Evolutionary conservation across 2,113 vertebrate species (phyloP).

Genomic region (Anarhynchus alexandrinus): DNA sequence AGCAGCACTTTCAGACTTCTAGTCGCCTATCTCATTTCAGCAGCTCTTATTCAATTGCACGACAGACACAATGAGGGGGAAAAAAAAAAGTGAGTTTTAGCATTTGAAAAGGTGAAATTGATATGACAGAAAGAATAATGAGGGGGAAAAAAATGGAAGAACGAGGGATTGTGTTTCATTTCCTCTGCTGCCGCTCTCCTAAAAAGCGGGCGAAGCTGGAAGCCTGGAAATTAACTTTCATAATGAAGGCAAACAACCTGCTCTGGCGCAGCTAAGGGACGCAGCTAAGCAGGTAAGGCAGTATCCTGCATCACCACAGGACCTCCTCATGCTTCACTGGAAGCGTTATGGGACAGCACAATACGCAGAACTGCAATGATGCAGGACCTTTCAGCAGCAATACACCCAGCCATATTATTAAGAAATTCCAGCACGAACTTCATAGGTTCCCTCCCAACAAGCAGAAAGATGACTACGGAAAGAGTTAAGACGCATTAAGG

Average conservation of each 20-base stretch:
- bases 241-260: not conserved
- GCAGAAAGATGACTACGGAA: not conserved
- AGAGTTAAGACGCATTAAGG: not conserved
- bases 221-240: not conserved
- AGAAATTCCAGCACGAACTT: not conserved
- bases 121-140: not conserved
- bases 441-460: not conserved
- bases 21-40: not conserved
- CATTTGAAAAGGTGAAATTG: not conserved
- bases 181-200: not conserved
- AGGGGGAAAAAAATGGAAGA: not conserved
- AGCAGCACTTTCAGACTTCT: not conserved
- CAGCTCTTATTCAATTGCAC: not conserved
- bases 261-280: not conserved
- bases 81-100: not conserved
- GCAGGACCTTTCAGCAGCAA: not conserved
- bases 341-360: not conserved
- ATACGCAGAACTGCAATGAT: accelerated
- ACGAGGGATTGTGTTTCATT: not conserved
- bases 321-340: not conserved
- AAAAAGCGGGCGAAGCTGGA: not conserved
- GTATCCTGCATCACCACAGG: not conserved
- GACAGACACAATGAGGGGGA: not conserved
- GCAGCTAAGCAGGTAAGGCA: not conserved
- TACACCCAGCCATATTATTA: not conserved